A percentile compares a stretch with the other conserved stretches of the same genome.
These are phyloP conservation scores for Myotis myotis DNA, from an alignment of 2,797 vertebrate species.

Conservation along the genomic window DNA sequence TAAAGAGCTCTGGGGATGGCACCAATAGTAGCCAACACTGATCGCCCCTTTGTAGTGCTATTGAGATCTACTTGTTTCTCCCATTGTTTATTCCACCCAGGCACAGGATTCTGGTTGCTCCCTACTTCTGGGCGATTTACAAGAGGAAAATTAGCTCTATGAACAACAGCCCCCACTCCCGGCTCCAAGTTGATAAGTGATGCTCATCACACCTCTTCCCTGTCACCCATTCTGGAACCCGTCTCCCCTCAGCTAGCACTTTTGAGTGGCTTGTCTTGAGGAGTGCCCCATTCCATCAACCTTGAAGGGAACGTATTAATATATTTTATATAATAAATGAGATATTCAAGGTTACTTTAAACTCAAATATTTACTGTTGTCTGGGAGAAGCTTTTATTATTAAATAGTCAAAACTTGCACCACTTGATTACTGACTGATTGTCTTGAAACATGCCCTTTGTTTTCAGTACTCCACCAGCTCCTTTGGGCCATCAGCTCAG, in stretches of 20 bases:
- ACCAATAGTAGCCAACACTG: too few species aligned
- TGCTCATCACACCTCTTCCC: neutral
- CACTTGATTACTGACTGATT: neutral
- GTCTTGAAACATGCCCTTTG: conserved; percentile 25
- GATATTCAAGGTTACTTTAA: neutral
- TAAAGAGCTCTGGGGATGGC: neutral
- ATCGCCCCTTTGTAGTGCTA: neutral
- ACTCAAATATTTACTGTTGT: neutral
- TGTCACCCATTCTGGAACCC: neutral
- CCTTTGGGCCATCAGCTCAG: neutral
- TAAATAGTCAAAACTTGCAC: neutral
- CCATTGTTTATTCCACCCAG: neutral
- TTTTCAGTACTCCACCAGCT: conserved; percentile 3
- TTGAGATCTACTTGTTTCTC: neutral
- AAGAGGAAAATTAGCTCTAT: neutral
- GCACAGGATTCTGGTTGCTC: neutral
- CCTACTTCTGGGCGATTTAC: neutral
- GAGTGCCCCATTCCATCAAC: neutral
- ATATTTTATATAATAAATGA: conserved; percentile 1
- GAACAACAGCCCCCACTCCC: neutral
- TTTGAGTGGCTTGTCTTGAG: neutral
- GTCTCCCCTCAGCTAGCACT: neutral
- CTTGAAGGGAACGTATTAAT: neutral
- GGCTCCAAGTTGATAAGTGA: neutral
- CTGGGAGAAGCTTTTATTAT: neutral